Evolutionary conservation across 2,888 invertebrate species (phyloP).

Genomic region (Lasius platythorax): DNA sequence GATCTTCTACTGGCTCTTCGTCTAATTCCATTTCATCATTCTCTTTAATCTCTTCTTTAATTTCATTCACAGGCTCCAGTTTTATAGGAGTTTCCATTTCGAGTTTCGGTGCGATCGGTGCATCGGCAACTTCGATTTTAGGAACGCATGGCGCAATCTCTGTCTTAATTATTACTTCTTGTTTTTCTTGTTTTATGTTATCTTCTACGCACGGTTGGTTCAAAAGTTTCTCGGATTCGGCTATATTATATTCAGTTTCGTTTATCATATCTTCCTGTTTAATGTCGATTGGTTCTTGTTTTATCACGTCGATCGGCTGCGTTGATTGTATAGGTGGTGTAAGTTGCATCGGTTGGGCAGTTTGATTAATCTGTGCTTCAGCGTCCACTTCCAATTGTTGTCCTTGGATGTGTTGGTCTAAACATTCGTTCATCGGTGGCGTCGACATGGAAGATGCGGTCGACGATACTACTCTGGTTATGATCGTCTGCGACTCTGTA

Average conservation of each 20-base stretch:
- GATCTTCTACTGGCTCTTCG: constrained; percentile 78
- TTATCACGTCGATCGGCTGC: constrained; percentile 66
- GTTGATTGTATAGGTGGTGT: constrained; percentile 72
- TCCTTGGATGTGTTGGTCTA: constrained; percentile 58
- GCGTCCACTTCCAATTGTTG: constrained; percentile 68
- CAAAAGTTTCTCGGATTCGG: constrained; percentile 60
- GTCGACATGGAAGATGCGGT: constrained; percentile 66
- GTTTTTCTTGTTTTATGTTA: constrained; percentile 68
- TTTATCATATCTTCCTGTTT: constrained; percentile 77
- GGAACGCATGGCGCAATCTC: constrained; percentile 59
- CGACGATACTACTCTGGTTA: constrained; percentile 74
- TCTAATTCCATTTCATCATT: constrained; percentile 76
- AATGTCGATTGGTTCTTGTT: constrained; percentile 70
- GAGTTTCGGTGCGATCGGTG: constrained; percentile 62
- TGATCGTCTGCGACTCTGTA: constrained; percentile 77
- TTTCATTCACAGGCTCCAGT: constrained; percentile 74
- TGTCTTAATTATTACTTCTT: constrained; percentile 55
- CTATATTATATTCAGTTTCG: constrained; percentile 44
- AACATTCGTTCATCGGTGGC: constrained; percentile 44
- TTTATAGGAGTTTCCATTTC: constrained; percentile 68
- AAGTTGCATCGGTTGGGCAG: constrained; percentile 75
- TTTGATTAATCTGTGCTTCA: constrained; percentile 62
- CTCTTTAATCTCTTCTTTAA: constrained; percentile 77
- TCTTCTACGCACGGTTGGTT: constrained; percentile 37
- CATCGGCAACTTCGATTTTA: constrained; percentile 63